Conservation (phyloP, 2,797 vertebrate species). For the Phaenicophaeus curvirostris region DNA sequence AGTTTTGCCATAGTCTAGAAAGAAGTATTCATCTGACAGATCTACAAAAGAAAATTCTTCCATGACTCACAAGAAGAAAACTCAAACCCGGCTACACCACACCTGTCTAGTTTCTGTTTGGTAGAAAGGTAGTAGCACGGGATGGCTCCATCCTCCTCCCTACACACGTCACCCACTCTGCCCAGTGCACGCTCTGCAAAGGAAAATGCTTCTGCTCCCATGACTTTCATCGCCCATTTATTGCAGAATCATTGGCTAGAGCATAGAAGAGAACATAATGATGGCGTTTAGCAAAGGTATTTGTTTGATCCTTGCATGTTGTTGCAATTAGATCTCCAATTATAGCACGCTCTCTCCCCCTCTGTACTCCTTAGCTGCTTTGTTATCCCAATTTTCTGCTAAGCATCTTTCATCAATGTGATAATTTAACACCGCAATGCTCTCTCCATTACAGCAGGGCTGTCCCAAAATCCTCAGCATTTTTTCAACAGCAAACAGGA, state of each 20-base stretch:
- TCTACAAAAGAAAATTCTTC: neutral
- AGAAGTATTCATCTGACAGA: neutral
- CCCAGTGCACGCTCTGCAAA: neutral
- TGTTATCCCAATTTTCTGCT: neutral
- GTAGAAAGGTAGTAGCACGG: neutral
- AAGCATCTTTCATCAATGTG: neutral
- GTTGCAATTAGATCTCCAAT: constrained; percentile 22
- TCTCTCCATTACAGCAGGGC: neutral
- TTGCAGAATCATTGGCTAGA: neutral
- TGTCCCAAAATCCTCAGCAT: neutral
- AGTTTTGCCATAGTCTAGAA: neutral
- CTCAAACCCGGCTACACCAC: neutral
- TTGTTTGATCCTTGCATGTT: constrained; percentile 2
- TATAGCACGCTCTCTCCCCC: neutral
- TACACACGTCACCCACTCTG: neutral
- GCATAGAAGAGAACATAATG: neutral
- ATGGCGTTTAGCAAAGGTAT: neutral
- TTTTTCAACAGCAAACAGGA: constrained; percentile 1
- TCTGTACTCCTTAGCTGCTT: neutral
- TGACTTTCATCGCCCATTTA: neutral
- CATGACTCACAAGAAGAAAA: neutral
- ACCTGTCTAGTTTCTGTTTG: neutral
- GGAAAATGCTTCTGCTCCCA: neutral
- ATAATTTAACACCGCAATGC: neutral
- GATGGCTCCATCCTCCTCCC: neutral